Percentiles rank a stretch among this genome's conserved stretches.
phyloP scores from a whole-genome alignment of 2,888 invertebrate species.

The Plemyria rubiginata region DNA sequence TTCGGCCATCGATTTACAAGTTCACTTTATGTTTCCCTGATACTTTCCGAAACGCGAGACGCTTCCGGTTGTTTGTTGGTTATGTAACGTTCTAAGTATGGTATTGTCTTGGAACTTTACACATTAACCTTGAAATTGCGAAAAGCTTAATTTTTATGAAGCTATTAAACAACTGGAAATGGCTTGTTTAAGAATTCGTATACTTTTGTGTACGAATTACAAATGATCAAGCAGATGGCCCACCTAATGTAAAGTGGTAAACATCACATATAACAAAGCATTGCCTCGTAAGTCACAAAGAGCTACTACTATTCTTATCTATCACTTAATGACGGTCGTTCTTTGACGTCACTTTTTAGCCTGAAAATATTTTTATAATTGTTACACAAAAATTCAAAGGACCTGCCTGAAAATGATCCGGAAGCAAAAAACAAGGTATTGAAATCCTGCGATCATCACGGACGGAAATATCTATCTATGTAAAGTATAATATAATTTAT shows the following conservation, averaged over 20 bases:
- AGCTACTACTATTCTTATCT: too few species aligned
- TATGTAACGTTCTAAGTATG: conserved; percentile 30
- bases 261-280: too few species aligned
- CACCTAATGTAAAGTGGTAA: too few species aligned
- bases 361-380: neutral
- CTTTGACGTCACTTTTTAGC: too few species aligned
- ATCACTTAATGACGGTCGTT: too few species aligned
- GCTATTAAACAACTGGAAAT: neutral
- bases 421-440: neutral
- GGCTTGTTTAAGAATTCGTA: too few species aligned
- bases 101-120: conserved; percentile 21
- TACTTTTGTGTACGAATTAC: too few species aligned
- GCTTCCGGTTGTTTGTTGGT: conserved; percentile 56
- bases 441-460: conserved; percentile 7
- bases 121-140: conserved; percentile 20
- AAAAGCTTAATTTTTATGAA: conserved; percentile 2
- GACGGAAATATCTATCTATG: too few species aligned
- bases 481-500: too few species aligned
- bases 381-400: neutral
- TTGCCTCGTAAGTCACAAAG: too few species aligned
- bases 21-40: conserved; percentile 73
- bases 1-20: conserved; percentile 82
- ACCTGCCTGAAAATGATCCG: neutral
- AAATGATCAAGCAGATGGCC: too few species aligned
- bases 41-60: conserved; percentile 63